Evolutionary conservation across 1,140 invertebrate species (phyloP).

Genomic region (Diorhabda elongata): DNA sequence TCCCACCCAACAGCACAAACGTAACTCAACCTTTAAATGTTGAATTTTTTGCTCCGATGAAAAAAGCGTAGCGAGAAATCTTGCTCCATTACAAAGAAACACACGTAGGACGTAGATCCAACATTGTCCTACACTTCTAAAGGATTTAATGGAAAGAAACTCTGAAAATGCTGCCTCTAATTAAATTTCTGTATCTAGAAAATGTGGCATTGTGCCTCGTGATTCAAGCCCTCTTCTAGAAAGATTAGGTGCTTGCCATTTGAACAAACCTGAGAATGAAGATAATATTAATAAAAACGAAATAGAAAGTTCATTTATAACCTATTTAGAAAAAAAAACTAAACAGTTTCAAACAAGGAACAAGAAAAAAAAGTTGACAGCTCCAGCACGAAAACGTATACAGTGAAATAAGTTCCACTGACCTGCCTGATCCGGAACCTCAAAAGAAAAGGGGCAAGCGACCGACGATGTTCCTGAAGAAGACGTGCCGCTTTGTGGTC

Average conservation of each 20-base stretch:
- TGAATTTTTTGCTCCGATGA: constrained; percentile 12
- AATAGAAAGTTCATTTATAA: not conserved
- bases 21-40: constrained; percentile 15
- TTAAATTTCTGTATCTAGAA: not conserved
- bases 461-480: not conserved
- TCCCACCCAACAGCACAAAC: constrained; percentile 13
- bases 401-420: not conserved
- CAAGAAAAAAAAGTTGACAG: not conserved
- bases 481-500: not conserved
- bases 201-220: not conserved
- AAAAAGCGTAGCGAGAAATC: constrained; percentile 12
- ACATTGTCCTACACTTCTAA: too few relatives aligned
- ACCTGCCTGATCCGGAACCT: not conserved
- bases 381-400: not conserved
- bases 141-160: not conserved
- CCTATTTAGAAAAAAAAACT: not conserved
- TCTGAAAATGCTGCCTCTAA: not conserved
- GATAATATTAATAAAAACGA: not conserved
- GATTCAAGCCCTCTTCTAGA: not conserved
- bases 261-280: not conserved
- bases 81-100: not conserved
- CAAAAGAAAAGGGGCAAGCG: not conserved
- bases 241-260: not conserved
- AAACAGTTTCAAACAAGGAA: not conserved
- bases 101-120: too few relatives aligned